These are phyloP conservation scores for Aleiodes testaceus DNA, from an alignment of 2,888 invertebrate genomes.

Conservation along the genomic window DNA sequence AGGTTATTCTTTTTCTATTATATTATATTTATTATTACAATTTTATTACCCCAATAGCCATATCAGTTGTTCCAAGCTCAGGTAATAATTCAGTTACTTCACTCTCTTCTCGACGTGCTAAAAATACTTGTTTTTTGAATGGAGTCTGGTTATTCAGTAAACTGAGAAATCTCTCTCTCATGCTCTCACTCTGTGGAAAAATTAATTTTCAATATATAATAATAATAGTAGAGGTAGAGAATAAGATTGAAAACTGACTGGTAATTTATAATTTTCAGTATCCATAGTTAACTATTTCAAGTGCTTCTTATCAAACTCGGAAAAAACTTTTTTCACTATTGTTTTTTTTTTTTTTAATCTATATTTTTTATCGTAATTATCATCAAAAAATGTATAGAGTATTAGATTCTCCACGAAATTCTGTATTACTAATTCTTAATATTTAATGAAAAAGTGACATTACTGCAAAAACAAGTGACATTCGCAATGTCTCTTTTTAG, in stretches of 20 bases:
- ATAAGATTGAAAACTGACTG: background rate
- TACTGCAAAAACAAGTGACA: no score
- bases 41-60: conserved; percentile 53
- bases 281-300: conserved; percentile 5
- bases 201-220: background rate
- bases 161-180: conserved; percentile 34
- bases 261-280: conserved; percentile 20
- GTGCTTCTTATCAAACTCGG: background rate
- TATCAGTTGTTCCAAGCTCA: conserved; percentile 57
- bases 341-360: background rate
- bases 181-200: background rate
- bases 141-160: conserved; percentile 32
- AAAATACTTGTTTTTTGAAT: conserved; percentile 37
- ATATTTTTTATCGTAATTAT: background rate
- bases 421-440: no score
- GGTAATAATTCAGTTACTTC: conserved; percentile 57
- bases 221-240: background rate
- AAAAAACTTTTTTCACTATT: background rate
- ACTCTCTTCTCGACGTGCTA: conserved; percentile 35
- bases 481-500: no score
- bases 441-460: no score
- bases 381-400: background rate
- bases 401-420: background rate
- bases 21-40: background rate
- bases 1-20: no score